Base-by-base conservation (phyloP, 1,140 invertebrate genomes). In the Caenorhabditis latens region DNA sequence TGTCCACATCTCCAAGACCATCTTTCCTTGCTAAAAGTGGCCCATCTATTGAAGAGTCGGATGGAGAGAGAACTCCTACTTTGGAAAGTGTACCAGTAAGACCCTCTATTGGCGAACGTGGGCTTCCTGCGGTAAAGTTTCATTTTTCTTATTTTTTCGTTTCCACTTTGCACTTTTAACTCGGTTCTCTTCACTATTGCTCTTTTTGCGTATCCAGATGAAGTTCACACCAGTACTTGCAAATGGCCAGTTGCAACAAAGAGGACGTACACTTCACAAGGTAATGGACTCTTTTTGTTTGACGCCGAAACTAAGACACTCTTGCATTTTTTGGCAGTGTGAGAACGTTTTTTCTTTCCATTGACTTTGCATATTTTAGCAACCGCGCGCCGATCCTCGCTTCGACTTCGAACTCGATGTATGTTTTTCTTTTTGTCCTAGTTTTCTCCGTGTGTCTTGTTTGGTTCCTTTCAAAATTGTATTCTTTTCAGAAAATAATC, bases 221-320 rank as follows among this genome's bases (percentile, higher is more conserved):
- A 79, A 79, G 19, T 79, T 79, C 71, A 53, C 71, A 79, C 71
- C 71, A 79, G 71, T 79, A 5, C 46, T 50, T n/a, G 2, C 71
- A 50, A 79, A 79, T 21, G 71, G 71, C n/a, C 71, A 79, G 46
- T 79, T 79, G 71, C 71, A 79, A 50, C 40, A 50, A 53, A 79
- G 71, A 79, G 71, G 71, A 79, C 71, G 71, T 13, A 79, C 71
- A 50, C 71, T 79, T 79, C 71, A 79, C 32, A 79, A 79, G 71
- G 71, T 79, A 79, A 79, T 79, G 71, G 71, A 79, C 71, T 50
- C 71, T 79, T 50, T 50, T 79, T 24, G n/a, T n/a, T 46, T 11
- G 42, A 46, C 4, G 9, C 4, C 4, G n/a, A 50, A 53, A 21
- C 21, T 50, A 48, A 50, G 14, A 79, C 32, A 32, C 43, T 79